phyloP scores from a whole-genome alignment of 2,113 vertebrate genomes.

The Amblyornis subalaris region DNA sequence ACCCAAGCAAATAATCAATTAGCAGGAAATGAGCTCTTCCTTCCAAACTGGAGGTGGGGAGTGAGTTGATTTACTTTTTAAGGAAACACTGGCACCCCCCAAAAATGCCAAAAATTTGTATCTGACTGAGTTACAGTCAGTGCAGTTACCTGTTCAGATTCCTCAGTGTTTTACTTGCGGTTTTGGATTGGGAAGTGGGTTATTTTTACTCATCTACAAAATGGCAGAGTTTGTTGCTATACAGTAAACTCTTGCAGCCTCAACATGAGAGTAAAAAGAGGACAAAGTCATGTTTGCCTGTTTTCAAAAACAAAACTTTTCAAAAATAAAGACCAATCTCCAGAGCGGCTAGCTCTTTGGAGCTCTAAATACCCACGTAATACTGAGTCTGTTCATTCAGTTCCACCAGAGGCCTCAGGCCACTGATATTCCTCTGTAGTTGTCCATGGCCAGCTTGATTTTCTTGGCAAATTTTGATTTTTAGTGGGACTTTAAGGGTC shows the following conservation, averaged over 20 bases:
- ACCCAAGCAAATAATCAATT: background rate
- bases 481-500: background rate
- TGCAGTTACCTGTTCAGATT: background rate
- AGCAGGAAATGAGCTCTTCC: background rate
- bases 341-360: fast-evolving
- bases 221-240: background rate
- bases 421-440: background rate
- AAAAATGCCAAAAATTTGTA: background rate
- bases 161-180: background rate
- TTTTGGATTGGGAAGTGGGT: background rate
- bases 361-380: background rate
- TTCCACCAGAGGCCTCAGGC: background rate
- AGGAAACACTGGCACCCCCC: background rate
- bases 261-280: background rate
- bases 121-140: background rate
- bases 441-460: background rate
- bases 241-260: background rate
- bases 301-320: background rate
- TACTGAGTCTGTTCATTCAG: background rate
- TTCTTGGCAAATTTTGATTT: background rate
- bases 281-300: background rate
- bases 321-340: background rate
- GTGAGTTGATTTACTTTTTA: background rate
- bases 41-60: background rate
- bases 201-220: background rate